phyloP scores from a whole-genome alignment of 2,797 vertebrate genomes.

The Psittacula echo region DNA sequence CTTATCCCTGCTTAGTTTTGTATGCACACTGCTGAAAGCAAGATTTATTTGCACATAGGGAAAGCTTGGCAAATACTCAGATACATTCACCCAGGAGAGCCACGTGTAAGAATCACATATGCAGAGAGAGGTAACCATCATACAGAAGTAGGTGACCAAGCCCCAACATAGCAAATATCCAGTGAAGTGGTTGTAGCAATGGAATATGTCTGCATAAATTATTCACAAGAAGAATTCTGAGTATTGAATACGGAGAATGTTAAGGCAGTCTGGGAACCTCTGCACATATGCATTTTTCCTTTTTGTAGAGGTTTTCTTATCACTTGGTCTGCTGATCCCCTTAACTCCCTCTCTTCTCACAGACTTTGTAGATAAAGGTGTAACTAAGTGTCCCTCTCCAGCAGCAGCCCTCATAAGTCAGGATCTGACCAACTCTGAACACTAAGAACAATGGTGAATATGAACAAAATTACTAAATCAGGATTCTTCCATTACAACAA shows the following conservation, averaged over 20 bases:
- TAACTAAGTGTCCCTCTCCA: background rate
- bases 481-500: background rate
- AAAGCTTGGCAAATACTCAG: constrained; percentile 1
- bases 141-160: background rate
- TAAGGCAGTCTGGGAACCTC: background rate
- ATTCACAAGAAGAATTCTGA: constrained; percentile 35
- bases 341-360: background rate
- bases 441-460: background rate
- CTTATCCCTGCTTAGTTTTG: background rate
- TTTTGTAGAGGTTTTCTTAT: background rate
- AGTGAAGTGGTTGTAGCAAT: background rate
- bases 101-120: background rate
- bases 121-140: background rate
- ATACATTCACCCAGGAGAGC: background rate
- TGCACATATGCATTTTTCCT: background rate
- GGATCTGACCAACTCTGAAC: background rate
- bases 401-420: background rate
- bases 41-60: background rate
- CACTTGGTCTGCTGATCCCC: background rate
- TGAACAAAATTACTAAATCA: background rate
- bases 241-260: background rate
- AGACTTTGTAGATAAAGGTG: background rate
- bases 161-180: background rate
- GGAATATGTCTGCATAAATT: constrained; percentile 38
- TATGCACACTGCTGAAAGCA: background rate